A percentile compares a stretch with the other conserved stretches of the same genome.
Evolutionary conservation across 2,888 invertebrate species (phyloP).

Genomic region (Polyommatus iphigenia): DNA sequence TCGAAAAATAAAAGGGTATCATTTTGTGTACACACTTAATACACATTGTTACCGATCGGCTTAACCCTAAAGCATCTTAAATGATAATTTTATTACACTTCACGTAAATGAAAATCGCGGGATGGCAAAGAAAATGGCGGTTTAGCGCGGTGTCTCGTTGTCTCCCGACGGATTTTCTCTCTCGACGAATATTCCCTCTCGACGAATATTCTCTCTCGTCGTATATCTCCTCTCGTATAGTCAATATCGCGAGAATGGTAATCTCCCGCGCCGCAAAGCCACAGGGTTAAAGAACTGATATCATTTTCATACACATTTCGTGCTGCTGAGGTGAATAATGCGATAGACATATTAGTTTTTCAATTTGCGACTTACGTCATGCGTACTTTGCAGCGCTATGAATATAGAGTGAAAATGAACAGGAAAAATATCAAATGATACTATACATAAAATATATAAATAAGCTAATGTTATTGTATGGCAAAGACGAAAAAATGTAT

Average conservation of each 20-base stretch:
- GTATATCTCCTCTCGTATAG: conserved; percentile 30
- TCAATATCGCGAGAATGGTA: conserved; percentile 31
- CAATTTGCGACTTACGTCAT: conserved; percentile 1
- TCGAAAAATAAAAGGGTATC: neutral
- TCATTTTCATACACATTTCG: conserved; percentile 16
- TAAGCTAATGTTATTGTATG: neutral
- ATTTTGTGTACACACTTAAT: neutral
- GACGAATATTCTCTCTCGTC: conserved; percentile 21
- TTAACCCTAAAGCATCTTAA: neutral
- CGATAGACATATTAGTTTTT: neutral
- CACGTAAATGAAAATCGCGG: conserved; percentile 18
- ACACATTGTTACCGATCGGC: neutral
- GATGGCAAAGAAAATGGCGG: neutral
- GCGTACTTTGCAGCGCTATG: neutral
- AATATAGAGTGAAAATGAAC: neutral
- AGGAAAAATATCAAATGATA: too few relatives aligned
- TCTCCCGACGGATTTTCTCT: neutral
- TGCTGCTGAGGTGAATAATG: conserved; percentile 4
- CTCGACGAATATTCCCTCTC: neutral
- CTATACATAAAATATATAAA: too few relatives aligned
- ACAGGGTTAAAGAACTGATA: conserved; percentile 4
- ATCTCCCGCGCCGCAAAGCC: conserved; percentile 23
- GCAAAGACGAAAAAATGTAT: too few relatives aligned
- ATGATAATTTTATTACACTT: conserved; percentile 21
- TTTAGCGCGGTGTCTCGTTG: neutral